Conservation (phyloP, 1,140 invertebrate genomes). For the Planococcus citri region DNA sequence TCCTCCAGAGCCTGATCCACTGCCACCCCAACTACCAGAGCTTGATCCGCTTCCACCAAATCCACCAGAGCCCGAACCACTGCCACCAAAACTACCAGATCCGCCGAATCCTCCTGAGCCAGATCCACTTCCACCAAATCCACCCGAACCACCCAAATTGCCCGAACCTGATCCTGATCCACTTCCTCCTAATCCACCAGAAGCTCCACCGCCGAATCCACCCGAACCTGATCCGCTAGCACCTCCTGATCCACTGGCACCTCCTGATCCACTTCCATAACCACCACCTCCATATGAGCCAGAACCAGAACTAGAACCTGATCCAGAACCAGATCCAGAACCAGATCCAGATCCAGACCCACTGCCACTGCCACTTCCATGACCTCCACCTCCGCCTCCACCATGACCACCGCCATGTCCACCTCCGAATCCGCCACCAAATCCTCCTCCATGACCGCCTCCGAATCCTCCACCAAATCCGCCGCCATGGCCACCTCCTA, state of each 20-base stretch:
- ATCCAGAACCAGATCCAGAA: not conserved
- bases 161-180: not conserved
- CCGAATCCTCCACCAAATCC: slow-evolving; percentile 5
- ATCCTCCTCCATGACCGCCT: not conserved
- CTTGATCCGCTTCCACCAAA: slow-evolving; percentile 10
- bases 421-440: slow-evolving; percentile 6
- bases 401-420: not conserved
- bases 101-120: not conserved
- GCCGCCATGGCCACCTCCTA: not conserved
- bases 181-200: not conserved
- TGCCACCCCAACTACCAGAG: not conserved
- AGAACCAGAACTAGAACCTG: not conserved
- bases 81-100: not conserved
- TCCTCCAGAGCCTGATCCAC: not conserved
- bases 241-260: not conserved
- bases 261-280: not conserved
- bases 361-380: slow-evolving; percentile 9
- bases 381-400: not conserved
- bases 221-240: not conserved
- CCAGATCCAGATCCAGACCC: not conserved
- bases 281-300: not conserved
- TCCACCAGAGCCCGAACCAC: not conserved
- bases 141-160: not conserved
- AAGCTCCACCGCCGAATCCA: not conserved
- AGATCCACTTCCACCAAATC: not conserved